A percentile compares a stretch with the other conserved stretches of the same genome.
Evolutionary conservation across 2,797 vertebrate species (phyloP).

Genomic region (Molossus alvarezi): DNA sequence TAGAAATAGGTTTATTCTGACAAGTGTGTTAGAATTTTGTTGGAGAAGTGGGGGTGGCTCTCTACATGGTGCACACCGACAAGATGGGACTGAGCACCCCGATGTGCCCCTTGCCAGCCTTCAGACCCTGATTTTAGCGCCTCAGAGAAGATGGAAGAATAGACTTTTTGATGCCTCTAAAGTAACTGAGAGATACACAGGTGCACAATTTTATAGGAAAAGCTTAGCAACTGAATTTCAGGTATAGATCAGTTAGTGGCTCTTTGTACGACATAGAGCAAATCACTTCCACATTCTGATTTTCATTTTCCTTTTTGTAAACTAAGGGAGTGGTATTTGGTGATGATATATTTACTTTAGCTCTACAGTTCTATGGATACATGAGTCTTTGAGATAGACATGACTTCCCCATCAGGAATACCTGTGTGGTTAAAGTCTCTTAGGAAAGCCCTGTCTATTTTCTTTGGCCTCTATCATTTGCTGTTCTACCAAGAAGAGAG

Average conservation of each 20-base stretch:
- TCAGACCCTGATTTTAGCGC: slow-evolving; percentile 26
- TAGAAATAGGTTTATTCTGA: slow-evolving; percentile 46
- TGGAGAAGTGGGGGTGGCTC: neutral
- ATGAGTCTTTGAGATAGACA: slow-evolving; percentile 30
- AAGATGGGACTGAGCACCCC: neutral
- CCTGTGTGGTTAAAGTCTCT: neutral
- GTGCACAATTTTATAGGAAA: neutral
- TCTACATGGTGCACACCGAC: neutral
- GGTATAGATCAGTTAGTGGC: neutral
- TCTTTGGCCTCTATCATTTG: neutral
- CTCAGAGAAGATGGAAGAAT: neutral
- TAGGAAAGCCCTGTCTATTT: neutral
- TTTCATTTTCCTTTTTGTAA: slow-evolving; percentile 54
- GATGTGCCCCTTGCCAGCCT: neutral
- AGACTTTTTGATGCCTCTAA: neutral
- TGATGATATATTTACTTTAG: slow-evolving; percentile 34
- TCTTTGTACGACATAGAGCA: slow-evolving; percentile 34
- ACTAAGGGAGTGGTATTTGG: neutral
- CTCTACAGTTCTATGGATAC: neutral
- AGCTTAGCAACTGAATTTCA: slow-evolving; percentile 31
- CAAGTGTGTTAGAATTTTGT: slow-evolving; percentile 49
- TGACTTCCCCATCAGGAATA: slow-evolving; percentile 44
- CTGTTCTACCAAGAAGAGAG: slow-evolving; percentile 5
- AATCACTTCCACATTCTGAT: slow-evolving; percentile 44
- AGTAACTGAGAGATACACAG: neutral